Evolutionary conservation across 2,888 invertebrate genomes (phyloP).

Genomic region (Laspeyria flexula): DNA sequence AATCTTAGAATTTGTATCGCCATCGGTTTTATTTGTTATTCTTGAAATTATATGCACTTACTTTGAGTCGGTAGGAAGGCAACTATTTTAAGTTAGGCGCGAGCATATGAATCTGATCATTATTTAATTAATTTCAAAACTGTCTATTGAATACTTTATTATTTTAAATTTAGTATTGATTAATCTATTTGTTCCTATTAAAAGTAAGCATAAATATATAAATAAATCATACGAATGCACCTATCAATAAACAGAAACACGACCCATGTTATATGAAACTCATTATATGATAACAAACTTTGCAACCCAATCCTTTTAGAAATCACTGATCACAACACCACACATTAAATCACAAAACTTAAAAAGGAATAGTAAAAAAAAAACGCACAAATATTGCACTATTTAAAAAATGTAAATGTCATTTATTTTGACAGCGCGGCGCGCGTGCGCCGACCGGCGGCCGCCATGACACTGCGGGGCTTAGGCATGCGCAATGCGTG

Average conservation of each 20-base stretch:
- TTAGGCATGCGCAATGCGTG: conserved; percentile 61
- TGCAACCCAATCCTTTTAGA: conserved; percentile 58
- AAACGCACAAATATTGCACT: conserved; percentile 21
- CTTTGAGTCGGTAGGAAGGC: background rate
- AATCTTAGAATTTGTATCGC: background rate
- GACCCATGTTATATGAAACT: conserved; percentile 37
- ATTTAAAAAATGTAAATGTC: conserved; percentile 11
- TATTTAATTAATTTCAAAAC: no score
- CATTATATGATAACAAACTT: conserved; percentile 47
- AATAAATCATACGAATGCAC: conserved; percentile 23
- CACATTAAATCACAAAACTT: conserved; percentile 10
- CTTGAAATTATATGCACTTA: background rate
- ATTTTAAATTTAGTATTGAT: background rate
- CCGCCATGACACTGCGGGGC: conserved; percentile 77
- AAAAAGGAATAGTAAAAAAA: conserved; percentile 31
- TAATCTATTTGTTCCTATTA: conserved; percentile 1
- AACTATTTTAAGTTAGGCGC: background rate
- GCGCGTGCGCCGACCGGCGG: conserved; percentile 70
- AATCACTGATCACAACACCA: conserved; percentile 47
- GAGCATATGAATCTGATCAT: no score
- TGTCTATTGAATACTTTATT: background rate
- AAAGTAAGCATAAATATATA: no score
- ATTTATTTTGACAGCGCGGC: conserved; percentile 45
- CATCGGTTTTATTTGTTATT: background rate
- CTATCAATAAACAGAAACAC: conserved; percentile 34